Percentiles rank a stretch among this genome's conserved stretches.
These are phyloP conservation scores for Diogma glabrata DNA, from an alignment of 2,888 invertebrate species.

Conservation along the genomic window DNA sequence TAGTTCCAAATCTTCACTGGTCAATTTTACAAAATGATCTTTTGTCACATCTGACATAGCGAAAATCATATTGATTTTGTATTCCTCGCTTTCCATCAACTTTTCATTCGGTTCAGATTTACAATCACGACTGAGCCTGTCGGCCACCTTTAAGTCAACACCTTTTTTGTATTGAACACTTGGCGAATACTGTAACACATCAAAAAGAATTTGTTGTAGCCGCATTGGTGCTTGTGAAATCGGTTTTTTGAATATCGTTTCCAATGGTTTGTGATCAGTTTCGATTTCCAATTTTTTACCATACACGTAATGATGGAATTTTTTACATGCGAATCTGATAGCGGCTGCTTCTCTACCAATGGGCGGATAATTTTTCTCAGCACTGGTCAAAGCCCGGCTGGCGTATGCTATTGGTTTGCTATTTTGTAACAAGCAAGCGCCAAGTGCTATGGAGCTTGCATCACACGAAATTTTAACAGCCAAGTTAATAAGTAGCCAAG, in stretches of 20 bases:
- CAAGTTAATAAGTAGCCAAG: too few relatives aligned
- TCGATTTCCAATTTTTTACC: too few relatives aligned
- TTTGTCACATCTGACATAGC: not conserved
- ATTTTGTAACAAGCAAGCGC: not conserved
- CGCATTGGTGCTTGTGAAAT: not conserved
- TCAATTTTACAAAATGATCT: not conserved
- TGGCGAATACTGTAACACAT: not conserved
- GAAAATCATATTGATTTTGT: too few relatives aligned
- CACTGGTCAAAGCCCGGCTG: too few relatives aligned
- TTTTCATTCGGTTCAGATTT: not conserved
- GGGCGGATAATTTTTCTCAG: not conserved
- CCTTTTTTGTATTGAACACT: not conserved
- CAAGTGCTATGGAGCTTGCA: not conserved
- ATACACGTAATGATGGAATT: not conserved
- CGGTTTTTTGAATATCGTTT: not conserved
- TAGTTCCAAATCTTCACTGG: not conserved
- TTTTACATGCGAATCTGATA: not conserved
- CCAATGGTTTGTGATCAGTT: not conserved
- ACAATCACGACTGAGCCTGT: not conserved
- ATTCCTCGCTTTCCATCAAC: too few relatives aligned
- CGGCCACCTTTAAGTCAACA: not conserved
- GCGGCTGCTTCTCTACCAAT: not conserved
- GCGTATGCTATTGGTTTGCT: not conserved
- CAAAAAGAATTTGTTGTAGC: not conserved
- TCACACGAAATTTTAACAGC: too few relatives aligned